Conservation (phyloP, 2,113 vertebrate species). For the Centrocercus urophasianus region DNA sequence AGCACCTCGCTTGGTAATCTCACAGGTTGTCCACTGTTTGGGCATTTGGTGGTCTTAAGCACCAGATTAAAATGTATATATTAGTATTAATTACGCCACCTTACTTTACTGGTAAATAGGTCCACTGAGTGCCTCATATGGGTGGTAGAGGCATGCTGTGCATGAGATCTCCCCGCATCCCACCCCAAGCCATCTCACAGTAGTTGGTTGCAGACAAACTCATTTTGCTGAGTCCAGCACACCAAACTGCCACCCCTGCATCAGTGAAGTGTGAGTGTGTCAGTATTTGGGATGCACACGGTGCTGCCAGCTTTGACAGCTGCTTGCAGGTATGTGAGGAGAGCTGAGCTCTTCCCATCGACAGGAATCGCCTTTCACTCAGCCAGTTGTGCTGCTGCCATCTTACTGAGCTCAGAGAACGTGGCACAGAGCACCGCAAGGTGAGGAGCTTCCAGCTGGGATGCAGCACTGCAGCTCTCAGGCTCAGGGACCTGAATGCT, state of each 20-base stretch:
- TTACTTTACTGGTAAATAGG: neutral
- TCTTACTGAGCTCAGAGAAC: neutral
- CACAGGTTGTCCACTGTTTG: neutral
- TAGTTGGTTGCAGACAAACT: neutral
- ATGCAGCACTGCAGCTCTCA: neutral
- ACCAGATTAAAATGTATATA: neutral
- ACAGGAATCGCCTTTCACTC: neutral
- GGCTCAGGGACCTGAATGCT: neutral
- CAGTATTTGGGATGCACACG: neutral
- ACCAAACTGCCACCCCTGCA: neutral
- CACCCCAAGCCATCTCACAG: neutral
- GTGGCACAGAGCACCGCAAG: neutral
- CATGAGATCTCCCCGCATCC: neutral
- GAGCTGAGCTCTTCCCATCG: neutral
- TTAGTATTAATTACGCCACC: neutral
- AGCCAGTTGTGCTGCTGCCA: rapidly evolving
- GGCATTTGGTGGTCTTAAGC: neutral
- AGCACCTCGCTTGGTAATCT: neutral
- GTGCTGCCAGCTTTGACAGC: neutral
- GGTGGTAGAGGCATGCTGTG: neutral
- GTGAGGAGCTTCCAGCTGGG: neutral
- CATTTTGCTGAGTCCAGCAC: neutral
- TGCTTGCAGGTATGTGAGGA: neutral
- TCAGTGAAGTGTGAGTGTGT: neutral
- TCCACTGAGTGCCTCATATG: neutral